Conservation (phyloP, 2,113 vertebrate genomes). For the Oophaga pumilio region DNA sequence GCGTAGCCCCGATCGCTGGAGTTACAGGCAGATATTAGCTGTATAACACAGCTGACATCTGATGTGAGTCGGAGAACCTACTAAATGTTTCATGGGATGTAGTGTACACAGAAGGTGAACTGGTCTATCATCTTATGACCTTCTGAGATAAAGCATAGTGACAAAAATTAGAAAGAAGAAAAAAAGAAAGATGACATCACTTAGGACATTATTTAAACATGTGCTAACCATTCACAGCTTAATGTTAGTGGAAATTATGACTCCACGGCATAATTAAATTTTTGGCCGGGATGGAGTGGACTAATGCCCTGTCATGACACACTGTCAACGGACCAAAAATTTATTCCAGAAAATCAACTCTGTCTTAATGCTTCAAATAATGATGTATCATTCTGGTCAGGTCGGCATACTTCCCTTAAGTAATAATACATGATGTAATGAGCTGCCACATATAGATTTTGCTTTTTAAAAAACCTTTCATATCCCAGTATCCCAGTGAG, state of each 20-base stretch:
- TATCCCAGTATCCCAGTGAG: neutral
- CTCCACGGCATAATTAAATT: constrained; percentile 48
- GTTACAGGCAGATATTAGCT: no score
- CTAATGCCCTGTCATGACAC: constrained; percentile 33
- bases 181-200: constrained; percentile 67
- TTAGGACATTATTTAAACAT: constrained; percentile 68
- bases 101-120: neutral
- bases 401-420: neutral
- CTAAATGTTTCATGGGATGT: neutral
- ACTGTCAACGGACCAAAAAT: constrained; percentile 18
- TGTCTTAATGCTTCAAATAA: constrained; percentile 14
- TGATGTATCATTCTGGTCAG: neutral
- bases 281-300: neutral
- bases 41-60: no score
- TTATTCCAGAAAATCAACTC: constrained; percentile 8
- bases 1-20: no score
- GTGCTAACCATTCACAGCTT: constrained; percentile 66
- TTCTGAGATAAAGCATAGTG: neutral
- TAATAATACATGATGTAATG: neutral
- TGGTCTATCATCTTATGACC: neutral
- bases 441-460: neutral
- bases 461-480: neutral
- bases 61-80: neutral
- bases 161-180: constrained; percentile 54
- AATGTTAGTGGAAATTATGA: constrained; percentile 73